Evolutionary conservation across 2,888 invertebrate genomes (phyloP).

Genomic region (Aplocera efformata): DNA sequence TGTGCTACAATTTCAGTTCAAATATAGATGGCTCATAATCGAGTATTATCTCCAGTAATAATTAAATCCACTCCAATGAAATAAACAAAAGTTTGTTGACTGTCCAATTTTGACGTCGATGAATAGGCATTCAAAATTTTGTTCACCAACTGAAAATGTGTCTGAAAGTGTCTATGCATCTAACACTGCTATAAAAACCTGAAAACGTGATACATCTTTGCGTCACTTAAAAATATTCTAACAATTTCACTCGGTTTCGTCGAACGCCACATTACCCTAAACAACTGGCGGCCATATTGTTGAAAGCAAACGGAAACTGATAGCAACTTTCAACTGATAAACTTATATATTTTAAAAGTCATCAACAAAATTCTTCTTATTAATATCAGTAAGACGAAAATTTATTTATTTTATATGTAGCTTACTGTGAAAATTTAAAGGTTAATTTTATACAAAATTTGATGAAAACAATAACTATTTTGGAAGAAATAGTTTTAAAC

Average conservation of each 20-base stretch:
- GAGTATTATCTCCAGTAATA: slow-evolving; percentile 62
- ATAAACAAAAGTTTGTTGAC: slow-evolving; percentile 82
- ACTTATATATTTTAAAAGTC: slow-evolving; percentile 21
- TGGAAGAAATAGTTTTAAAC: too few relatives aligned
- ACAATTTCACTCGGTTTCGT: slow-evolving; percentile 76
- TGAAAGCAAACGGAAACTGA: slow-evolving; percentile 70
- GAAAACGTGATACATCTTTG: slow-evolving; percentile 75
- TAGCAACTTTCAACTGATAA: slow-evolving; percentile 43
- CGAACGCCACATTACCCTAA: slow-evolving; percentile 81
- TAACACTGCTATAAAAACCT: slow-evolving; percentile 76
- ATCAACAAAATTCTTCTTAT: too few relatives aligned
- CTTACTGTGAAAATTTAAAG: too few relatives aligned
- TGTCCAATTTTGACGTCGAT: slow-evolving; percentile 75
- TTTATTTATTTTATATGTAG: too few relatives aligned
- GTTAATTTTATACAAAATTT: too few relatives aligned
- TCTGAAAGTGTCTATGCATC: slow-evolving; percentile 62
- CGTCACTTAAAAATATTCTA: slow-evolving; percentile 71
- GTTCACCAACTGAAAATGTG: slow-evolving; percentile 64
- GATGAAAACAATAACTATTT: too few relatives aligned
- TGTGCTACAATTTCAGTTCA: slow-evolving; percentile 68
- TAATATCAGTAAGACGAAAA: too few relatives aligned
- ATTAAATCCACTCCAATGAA: slow-evolving; percentile 68
- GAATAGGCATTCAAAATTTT: slow-evolving; percentile 67
- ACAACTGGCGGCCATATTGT: slow-evolving; percentile 80
- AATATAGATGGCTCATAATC: slow-evolving; percentile 73